Conservation (phyloP, 1,140 invertebrate species). For the Ostrea denselamellosa region DNA sequence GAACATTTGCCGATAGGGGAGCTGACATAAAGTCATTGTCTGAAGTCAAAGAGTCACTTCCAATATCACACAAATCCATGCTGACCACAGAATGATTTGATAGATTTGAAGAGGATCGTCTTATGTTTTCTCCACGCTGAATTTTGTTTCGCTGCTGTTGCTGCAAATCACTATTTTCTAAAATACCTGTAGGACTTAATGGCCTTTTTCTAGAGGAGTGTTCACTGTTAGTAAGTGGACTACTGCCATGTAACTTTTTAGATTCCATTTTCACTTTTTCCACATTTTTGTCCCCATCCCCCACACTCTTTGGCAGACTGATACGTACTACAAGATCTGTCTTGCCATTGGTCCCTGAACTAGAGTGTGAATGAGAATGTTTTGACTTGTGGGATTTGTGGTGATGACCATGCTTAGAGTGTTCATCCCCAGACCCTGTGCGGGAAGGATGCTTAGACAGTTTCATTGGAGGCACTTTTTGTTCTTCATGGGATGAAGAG, state of each 20-base stretch:
- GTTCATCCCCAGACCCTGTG: conserved; percentile 38
- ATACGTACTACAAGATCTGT: conserved; percentile 54
- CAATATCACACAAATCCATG: conserved; percentile 54
- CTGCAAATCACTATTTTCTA: conserved; percentile 39
- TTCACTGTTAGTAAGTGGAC: neutral
- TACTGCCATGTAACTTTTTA: conserved; percentile 15
- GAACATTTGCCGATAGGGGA: conserved; percentile 8
- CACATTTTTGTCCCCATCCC: conserved; percentile 42
- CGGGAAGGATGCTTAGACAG: conserved; percentile 48
- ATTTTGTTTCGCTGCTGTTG: conserved; percentile 52
- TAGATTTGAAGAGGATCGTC: conserved; percentile 9
- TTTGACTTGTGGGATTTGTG: conserved; percentile 54
- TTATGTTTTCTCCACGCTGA: conserved; percentile 45
- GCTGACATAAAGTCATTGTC: neutral
- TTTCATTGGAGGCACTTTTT: conserved; percentile 56
- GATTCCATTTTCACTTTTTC: conserved; percentile 41
- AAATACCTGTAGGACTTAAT: conserved; percentile 45
- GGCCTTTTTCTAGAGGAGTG: conserved; percentile 43
- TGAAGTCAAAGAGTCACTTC: neutral
- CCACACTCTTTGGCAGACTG: conserved; percentile 49
- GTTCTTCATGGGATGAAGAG: conserved; percentile 48
- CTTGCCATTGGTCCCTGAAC: conserved; percentile 56
- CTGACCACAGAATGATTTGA: conserved; percentile 55
- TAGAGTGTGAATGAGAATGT: conserved; percentile 39
- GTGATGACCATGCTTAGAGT: conserved; percentile 50